Evolutionary conservation across 2,113 vertebrate genomes (phyloP), one percentile per base, ranked within the genome.

Genomic region (Ameiurus melas): DNA sequence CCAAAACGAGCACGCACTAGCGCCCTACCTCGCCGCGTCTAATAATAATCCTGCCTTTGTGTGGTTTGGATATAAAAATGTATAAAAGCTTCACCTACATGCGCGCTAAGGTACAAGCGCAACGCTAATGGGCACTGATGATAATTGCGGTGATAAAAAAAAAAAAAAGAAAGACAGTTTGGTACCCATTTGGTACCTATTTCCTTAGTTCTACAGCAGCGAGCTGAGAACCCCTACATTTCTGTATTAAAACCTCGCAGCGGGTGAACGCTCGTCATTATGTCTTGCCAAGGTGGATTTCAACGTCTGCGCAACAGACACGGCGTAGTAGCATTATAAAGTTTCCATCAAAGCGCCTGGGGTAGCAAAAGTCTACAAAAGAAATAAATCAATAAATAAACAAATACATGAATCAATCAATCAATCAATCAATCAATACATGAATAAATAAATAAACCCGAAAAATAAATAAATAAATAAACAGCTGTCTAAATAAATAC

Each of bases 31-130:
- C 79, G 36, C 70, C 3, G 55, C 36, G 0, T 36, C 86, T 83
- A 88, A 83, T 77, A 84, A 83, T 77, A 88, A 83, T 30, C 80
- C 70, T 36, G 30, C 86, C 86, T 88, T 84, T 83, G 86, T 84
- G 86, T 84, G 81, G 80, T 55, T 70, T 71, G 66, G 82, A 51
- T 73, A 33, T 83, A 84, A 77, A 88, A 88, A 55, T 43, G 62
- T 47, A 73, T 73, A 57, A 83, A 78, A 55, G 82, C 79, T 30
- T 62, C 3, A 25, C 43, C 57, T 71, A 71, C 64, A 70, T 87
- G 75, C 27, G 13, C 53, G 36, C 55, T 82, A 80, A 66, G 85
- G 25, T 78, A 20, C 71, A 57, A 43, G 86, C 47, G 43, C 43
- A 47, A 47, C 51, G 62, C 47, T 81, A 68, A 81, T 70, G 78